Evolutionary conservation across 2,113 vertebrate genomes (phyloP).

Genomic region (Melospiza georgiana): DNA sequence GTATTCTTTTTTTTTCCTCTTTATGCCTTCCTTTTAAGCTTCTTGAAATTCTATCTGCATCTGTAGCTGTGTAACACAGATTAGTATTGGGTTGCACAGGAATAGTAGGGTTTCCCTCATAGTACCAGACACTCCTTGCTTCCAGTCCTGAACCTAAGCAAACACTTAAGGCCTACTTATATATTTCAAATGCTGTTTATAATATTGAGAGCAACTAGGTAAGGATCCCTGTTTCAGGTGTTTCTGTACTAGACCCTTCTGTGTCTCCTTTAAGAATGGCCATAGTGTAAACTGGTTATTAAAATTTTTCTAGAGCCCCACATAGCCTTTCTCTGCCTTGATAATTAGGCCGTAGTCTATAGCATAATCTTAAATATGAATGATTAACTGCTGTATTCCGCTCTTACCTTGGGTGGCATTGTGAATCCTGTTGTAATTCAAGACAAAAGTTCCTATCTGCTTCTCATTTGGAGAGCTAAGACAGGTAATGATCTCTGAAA

Average conservation of each 20-base stretch:
- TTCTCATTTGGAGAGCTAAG: background rate
- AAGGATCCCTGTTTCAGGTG: background rate
- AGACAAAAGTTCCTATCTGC: background rate
- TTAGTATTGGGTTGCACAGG: background rate
- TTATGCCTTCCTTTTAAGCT: background rate
- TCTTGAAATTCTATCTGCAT: background rate
- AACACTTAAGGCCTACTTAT: background rate
- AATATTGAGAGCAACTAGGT: background rate
- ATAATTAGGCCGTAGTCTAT: background rate
- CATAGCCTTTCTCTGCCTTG: background rate
- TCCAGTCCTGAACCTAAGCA: background rate
- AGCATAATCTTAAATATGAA: background rate
- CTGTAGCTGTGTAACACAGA: background rate
- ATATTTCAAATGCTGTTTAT: background rate
- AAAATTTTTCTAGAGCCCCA: background rate
- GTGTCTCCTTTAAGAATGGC: background rate
- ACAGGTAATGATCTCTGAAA: background rate
- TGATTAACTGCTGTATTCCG: background rate
- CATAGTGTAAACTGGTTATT: background rate
- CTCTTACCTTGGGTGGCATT: background rate
- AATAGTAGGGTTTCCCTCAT: background rate
- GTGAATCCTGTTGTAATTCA: background rate
- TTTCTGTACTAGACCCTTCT: background rate
- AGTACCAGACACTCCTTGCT: background rate
- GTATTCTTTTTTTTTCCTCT: conserved; percentile 73